phyloP scores from a whole-genome alignment of 2,888 invertebrate species.

The Campaea margaritaria region DNA sequence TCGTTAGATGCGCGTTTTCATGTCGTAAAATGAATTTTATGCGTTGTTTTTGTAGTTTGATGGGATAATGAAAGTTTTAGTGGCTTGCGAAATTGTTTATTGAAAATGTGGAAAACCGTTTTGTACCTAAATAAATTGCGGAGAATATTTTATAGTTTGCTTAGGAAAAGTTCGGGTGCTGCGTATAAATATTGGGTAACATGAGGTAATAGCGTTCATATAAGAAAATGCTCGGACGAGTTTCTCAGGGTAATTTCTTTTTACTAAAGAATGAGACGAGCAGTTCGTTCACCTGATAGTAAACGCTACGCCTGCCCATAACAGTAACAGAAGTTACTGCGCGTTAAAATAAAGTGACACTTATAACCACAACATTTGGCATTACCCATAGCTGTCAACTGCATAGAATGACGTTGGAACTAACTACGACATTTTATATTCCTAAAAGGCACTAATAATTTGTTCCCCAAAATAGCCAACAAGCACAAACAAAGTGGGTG shows the following conservation, averaged over 20 bases:
- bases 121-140: slow-evolving; percentile 11
- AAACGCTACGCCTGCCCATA: no score
- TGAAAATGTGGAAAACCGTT: slow-evolving; percentile 15
- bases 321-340: no score
- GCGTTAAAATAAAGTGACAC: no score
- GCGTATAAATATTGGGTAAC: neutral
- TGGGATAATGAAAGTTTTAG: slow-evolving; percentile 31
- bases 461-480: slow-evolving; percentile 17
- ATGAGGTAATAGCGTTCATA: neutral
- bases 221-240: no score
- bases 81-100: slow-evolving; percentile 27
- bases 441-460: slow-evolving; percentile 5
- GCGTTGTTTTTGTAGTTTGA: slow-evolving; percentile 30
- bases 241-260: no score
- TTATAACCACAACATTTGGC: no score
- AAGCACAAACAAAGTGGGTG: slow-evolving; percentile 8
- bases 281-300: no score
- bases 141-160: slow-evolving; percentile 3
- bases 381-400: neutral
- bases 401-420: neutral
- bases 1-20: slow-evolving; percentile 35
- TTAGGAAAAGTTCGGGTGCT: neutral
- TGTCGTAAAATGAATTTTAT: slow-evolving; percentile 31
- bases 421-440: neutral
- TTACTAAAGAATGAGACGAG: no score